Evolutionary conservation across 92 coral and sea anemone species (phyloP).

Genomic region (Epizoanthus scotinus): DNA sequence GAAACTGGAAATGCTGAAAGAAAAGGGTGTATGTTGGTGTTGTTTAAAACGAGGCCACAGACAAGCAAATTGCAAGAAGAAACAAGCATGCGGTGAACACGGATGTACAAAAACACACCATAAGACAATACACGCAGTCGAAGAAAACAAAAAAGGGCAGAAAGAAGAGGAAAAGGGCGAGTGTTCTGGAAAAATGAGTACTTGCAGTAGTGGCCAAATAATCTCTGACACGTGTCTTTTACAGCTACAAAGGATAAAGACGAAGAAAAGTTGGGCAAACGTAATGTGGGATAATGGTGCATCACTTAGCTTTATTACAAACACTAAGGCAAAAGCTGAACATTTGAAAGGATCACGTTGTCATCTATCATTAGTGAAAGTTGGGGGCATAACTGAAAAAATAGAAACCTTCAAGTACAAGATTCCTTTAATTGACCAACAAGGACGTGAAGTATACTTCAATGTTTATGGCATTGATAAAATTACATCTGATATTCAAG

Average conservation of each 20-base stretch:
- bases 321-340: conserved; percentile 45
- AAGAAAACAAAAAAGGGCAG: background rate
- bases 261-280: conserved; percentile 40
- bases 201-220: background rate
- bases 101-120: conserved; percentile 44
- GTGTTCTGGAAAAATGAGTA: conserved; percentile 23
- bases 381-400: conserved; percentile 9
- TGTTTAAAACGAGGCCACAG: conserved; percentile 53
- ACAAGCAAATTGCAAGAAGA: conserved; percentile 43
- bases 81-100: conserved; percentile 32
- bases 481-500: background rate
- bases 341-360: conserved; percentile 27
- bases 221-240: conserved; percentile 38
- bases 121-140: conserved; percentile 37
- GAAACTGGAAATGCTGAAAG: conserved; percentile 32
- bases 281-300: conserved; percentile 54
- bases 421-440: conserved; percentile 9
- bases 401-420: conserved; percentile 19
- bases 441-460: background rate
- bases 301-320: conserved; percentile 47
- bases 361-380: conserved; percentile 30
- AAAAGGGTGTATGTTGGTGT: conserved; percentile 52
- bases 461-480: background rate
- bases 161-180: too few relatives aligned
- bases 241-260: conserved; percentile 39